Evolutionary conservation across 2,797 vertebrate genomes (phyloP).

Genomic region (Tolypeutes matacus): DNA sequence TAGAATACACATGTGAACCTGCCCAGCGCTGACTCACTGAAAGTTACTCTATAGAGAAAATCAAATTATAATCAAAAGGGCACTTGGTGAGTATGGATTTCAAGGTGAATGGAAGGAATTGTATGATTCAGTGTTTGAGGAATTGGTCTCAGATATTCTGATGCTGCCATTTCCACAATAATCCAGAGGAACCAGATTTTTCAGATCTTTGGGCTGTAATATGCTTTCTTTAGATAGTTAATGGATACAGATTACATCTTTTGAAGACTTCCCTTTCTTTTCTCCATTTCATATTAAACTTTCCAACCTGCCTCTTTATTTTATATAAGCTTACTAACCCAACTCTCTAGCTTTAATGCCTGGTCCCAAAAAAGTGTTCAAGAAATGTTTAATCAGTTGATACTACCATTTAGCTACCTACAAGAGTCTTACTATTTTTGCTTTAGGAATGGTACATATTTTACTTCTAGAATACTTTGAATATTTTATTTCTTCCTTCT

Average conservation of each 20-base stretch:
- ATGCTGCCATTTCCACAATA: not conserved
- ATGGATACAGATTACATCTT: not conserved
- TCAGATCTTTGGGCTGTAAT: not conserved
- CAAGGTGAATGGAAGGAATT: not conserved
- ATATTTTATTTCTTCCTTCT: not conserved
- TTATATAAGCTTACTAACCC: not conserved
- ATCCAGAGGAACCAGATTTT: not conserved
- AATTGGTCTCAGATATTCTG: not conserved
- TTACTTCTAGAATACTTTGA: not conserved
- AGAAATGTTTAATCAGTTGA: not conserved
- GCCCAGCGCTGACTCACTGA: not conserved
- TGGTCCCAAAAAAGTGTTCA: not conserved
- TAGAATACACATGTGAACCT: not conserved
- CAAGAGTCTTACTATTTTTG: not conserved
- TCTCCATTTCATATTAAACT: not conserved
- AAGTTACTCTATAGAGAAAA: not conserved
- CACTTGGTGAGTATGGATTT: not conserved
- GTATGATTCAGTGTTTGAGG: not conserved
- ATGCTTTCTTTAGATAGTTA: not conserved
- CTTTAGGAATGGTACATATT: not conserved
- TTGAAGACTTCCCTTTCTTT: not conserved
- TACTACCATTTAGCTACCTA: not conserved
- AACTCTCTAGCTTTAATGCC: not conserved
- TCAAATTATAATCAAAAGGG: conserved; percentile 7
- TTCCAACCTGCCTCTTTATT: not conserved